Evolutionary conservation across 2,888 invertebrate genomes (phyloP).

Genomic region (Zootermopsis nevadensis): DNA sequence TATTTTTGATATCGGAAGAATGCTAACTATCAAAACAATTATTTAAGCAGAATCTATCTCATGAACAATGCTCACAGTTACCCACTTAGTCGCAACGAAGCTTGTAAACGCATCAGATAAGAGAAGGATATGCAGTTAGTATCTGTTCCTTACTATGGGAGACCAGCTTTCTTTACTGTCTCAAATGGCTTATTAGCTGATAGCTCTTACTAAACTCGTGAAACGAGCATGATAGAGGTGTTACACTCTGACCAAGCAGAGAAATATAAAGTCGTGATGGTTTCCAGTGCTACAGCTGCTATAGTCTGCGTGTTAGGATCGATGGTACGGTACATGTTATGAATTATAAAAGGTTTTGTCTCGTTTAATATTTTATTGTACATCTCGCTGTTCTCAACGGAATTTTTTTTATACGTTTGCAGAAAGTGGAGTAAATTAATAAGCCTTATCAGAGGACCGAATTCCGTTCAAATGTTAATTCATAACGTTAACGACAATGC

Average conservation of each 20-base stretch:
- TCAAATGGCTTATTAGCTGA: neutral
- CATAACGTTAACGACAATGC: no score
- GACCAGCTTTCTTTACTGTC: neutral
- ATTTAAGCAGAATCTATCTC: no score
- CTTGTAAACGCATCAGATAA: no score
- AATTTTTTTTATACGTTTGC: neutral
- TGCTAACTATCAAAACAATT: neutral
- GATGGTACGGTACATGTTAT: neutral
- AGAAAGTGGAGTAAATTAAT: neutral
- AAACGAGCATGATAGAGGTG: neutral
- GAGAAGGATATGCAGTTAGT: no score
- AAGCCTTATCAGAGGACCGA: neutral
- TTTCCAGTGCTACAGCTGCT: neutral
- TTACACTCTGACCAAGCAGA: neutral
- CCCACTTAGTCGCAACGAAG: no score
- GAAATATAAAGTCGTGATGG: neutral
- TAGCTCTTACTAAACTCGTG: neutral
- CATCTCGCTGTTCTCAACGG: neutral
- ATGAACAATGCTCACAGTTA: no score
- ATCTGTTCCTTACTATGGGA: no score
- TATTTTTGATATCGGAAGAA: neutral
- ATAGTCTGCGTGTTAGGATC: neutral
- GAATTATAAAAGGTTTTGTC: neutral
- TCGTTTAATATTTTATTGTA: neutral
- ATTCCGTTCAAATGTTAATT: no score